Base-by-base conservation (phyloP, 2,888 invertebrate genomes). In the Camptogramma bilineatum region DNA sequence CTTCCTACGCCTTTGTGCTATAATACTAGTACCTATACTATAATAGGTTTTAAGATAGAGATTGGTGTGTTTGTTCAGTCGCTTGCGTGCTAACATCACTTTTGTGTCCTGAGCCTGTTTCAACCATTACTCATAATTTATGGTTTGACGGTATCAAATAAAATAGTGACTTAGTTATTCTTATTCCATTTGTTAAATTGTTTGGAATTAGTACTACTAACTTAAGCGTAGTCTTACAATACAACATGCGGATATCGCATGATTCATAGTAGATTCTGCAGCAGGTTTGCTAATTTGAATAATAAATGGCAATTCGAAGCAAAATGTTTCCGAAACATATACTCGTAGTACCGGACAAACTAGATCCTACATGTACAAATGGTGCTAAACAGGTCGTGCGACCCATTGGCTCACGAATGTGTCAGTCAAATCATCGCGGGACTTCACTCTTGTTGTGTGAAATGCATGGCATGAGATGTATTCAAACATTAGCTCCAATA, bases 111-210 rank as follows among this genome's bases (percentile, higher is more conserved):
- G 59, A 52, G 42, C 60, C 28, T 21, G 56, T 54, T 52, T 46
- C 16, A n/a, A 17, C 56, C 34, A 48, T 47, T 17, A 57, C 39
- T 53, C 21, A 44, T 62, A 52, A 52, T 55, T n/a, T 61, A 63
- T 60, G n/a, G 21, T 53, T 58, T 63, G 57, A 52, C 31, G 24
- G 7, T 28, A 28, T 17, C 24, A 54, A 16, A 53, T 53, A 31
- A 61, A 64, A 53, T 50, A 52, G 42, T 28, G 16, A 42, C 47
- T 61, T 34, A 18, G 28, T 50, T 61, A n/a, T 61, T 61, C 57
- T 50, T 61, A n/a, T 61, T 61, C 57, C 53, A 57, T 61, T 64
- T 57, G 57, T 54, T 58, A 61, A 64, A 63, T 58, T 52, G 58
- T 48, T 50, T 53, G 18, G 16, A 5, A 21, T 56, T 18, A 39